A percentile compares a stretch with the other conserved stretches of the same genome.
Evolutionary conservation across 2,113 vertebrate species (phyloP).

Genomic region (Arvicanthis niloticus): DNA sequence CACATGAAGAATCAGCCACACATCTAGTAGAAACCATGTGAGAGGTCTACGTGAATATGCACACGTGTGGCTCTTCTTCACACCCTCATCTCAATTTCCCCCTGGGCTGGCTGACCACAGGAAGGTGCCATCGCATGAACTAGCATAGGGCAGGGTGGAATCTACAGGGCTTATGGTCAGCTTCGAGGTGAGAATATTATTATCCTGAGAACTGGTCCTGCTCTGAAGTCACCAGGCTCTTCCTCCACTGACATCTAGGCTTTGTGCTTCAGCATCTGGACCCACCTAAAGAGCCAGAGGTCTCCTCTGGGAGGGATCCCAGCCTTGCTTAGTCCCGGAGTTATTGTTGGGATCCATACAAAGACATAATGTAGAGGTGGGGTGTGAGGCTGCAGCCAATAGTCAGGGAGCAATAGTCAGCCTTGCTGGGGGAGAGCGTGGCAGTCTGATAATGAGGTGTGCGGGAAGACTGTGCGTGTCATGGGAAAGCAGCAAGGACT

Average conservation of each 20-base stretch:
- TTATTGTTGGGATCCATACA: accelerated
- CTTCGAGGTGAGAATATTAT: background rate
- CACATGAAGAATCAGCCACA: accelerated
- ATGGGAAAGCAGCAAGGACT: accelerated
- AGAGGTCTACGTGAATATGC: accelerated
- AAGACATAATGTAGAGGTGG: accelerated
- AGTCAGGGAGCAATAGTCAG: too few species aligned
- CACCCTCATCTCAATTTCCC: accelerated
- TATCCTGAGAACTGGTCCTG: background rate
- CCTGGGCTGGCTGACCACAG: too few species aligned
- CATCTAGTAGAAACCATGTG: accelerated
- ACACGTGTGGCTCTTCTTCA: accelerated
- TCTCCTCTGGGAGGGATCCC: accelerated
- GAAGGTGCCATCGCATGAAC: background rate
- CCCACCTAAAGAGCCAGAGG: accelerated
- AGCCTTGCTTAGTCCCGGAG: background rate
- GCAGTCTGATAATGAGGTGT: too few species aligned
- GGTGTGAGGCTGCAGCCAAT: accelerated
- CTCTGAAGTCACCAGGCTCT: background rate
- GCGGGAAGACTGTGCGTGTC: background rate
- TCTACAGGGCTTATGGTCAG: background rate
- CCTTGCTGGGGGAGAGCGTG: accelerated
- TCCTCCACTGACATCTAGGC: background rate
- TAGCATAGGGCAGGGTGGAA: background rate
- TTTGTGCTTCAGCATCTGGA: background rate